Conservation (phyloP, 2,888 invertebrate genomes). For the Troglohyphantes excavatus region DNA sequence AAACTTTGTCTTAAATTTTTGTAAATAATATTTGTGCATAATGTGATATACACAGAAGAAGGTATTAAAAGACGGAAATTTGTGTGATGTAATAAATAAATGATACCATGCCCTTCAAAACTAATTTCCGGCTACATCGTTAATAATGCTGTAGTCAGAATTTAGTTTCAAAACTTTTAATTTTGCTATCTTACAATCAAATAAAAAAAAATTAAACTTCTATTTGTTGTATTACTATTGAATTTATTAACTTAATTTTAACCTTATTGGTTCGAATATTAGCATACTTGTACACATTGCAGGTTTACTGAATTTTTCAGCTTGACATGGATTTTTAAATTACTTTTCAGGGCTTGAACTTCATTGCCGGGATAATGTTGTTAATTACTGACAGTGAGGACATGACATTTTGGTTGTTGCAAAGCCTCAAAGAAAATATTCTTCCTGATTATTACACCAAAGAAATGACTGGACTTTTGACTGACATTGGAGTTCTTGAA, state of each 20-base stretch:
- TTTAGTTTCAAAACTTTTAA: no score
- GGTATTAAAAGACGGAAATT: no score
- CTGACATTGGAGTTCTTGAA: conserved; percentile 94
- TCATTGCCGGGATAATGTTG: conserved; percentile 92
- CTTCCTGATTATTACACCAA: conserved; percentile 93
- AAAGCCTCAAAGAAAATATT: conserved; percentile 92
- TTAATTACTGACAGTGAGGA: conserved; percentile 94
- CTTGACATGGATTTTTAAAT: neutral
- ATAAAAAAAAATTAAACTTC: no score
- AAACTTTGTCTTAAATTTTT: no score
- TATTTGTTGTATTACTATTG: neutral
- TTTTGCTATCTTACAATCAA: no score
- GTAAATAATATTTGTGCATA: no score
- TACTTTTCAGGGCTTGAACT: conserved; percentile 91
- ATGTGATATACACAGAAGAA: no score
- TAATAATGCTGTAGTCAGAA: no score
- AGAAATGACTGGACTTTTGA: conserved; percentile 93
- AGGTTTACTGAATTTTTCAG: neutral
- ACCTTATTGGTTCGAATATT: neutral
- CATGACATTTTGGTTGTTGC: conserved; percentile 95
- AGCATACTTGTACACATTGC: neutral
- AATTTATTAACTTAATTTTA: neutral
- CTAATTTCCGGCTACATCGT: no score
- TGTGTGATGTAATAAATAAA: no score
- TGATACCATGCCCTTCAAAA: no score